These are phyloP conservation scores for Dorcus parallelipipedus DNA, from an alignment of 2,888 invertebrate genomes.

Conservation along the genomic window DNA sequence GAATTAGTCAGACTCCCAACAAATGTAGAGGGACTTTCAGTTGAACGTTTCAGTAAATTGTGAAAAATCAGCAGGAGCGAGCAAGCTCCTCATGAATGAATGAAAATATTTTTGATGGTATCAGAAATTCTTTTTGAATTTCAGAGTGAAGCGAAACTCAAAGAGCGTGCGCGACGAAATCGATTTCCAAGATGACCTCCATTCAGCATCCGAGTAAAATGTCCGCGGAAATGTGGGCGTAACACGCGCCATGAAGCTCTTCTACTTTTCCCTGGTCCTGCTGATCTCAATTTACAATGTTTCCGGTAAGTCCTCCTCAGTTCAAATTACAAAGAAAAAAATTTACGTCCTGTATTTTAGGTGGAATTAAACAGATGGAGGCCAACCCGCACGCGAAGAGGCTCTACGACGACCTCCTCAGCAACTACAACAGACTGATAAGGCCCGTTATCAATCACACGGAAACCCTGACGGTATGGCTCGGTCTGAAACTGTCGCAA, in stretches of 20 bases:
- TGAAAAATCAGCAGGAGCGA: too few species aligned
- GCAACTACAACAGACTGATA: conserved; percentile 93
- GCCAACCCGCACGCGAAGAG: conserved; percentile 93
- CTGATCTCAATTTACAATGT: neutral
- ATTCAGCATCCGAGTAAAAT: conserved; percentile 24
- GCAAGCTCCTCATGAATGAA: too few species aligned
- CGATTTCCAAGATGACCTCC: conserved; percentile 31
- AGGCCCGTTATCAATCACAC: conserved; percentile 91
- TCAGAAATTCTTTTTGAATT: too few species aligned
- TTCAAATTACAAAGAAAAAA: neutral
- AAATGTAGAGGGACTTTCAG: too few species aligned
- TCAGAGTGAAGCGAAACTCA: neutral
- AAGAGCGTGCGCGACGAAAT: conserved; percentile 29
- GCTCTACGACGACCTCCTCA: conserved; percentile 91
- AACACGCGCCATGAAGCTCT: conserved; percentile 17
- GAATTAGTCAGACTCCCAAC: too few species aligned
- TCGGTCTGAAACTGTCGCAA: conserved; percentile 87
- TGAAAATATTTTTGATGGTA: too few species aligned
- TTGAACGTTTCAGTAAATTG: too few species aligned
- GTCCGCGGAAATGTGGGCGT: conserved; percentile 33
- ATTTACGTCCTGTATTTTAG: conserved; percentile 24
- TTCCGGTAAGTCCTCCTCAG: conserved; percentile 3
- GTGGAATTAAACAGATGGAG: conserved; percentile 55
- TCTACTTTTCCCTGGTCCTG: neutral
- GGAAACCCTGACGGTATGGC: conserved; percentile 86